phyloP scores from a whole-genome alignment of 2,888 invertebrate species.

The Philaethria dido region DNA sequence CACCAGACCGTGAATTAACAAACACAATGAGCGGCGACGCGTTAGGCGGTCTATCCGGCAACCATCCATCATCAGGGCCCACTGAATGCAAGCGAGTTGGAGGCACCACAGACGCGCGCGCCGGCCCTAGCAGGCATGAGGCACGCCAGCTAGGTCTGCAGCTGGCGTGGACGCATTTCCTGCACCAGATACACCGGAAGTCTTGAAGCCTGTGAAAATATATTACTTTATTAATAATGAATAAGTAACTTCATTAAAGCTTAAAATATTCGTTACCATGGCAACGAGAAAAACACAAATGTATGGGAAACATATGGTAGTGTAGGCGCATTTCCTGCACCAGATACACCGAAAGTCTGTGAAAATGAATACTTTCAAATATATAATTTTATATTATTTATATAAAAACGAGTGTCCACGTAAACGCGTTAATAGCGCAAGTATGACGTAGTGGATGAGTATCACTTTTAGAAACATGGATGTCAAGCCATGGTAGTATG shows the following conservation, averaged over 20 bases:
- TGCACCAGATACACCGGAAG: conserved; percentile 98
- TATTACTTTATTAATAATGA: too few species aligned
- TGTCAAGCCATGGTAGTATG: too few species aligned
- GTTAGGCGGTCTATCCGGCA: conserved; percentile 91
- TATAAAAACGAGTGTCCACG: too few species aligned
- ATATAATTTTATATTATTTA: too few species aligned
- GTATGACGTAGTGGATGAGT: too few species aligned
- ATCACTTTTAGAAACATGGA: too few species aligned
- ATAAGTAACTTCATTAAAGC: too few species aligned
- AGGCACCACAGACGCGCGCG: conserved; percentile 96
- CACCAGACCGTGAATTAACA: conserved; percentile 97
- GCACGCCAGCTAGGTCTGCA: conserved; percentile 92
- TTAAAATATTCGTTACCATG: too few species aligned
- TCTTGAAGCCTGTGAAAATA: conserved; percentile 89
- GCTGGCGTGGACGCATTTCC: conserved; percentile 94
- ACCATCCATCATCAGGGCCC: conserved; percentile 95
- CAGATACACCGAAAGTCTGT: conserved; percentile 97
- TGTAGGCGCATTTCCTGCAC: conserved; percentile 96
- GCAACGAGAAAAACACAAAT: too few species aligned
- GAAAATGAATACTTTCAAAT: too few species aligned
- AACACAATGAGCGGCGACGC: conserved; percentile 96
- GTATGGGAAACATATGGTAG: too few species aligned
- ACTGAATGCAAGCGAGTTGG: conserved; percentile 96
- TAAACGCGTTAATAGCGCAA: too few species aligned
- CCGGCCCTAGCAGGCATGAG: conserved; percentile 93